These are phyloP conservation scores for Rhinopomastus cyanomelas DNA, from an alignment of 2,113 vertebrate species.

Conservation along the genomic window DNA sequence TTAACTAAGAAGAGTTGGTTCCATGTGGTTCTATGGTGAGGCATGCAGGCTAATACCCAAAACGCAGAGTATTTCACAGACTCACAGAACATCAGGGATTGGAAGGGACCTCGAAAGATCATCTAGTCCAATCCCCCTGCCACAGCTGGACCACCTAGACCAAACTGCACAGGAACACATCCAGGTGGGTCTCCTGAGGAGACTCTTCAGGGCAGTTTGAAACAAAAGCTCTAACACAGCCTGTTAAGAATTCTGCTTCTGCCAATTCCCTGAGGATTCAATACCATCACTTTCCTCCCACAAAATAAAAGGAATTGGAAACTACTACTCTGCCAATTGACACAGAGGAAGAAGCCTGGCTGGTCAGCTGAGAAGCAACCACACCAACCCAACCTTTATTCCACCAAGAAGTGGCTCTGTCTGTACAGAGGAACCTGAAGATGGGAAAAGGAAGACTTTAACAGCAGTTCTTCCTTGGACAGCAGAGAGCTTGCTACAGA, in stretches of 20 bases:
- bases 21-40: background rate
- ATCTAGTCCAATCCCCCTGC: too few relatives aligned
- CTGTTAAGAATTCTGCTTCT: constrained; percentile 10
- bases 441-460: background rate
- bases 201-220: background rate
- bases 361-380: background rate
- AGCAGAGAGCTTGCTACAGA: background rate
- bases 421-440: background rate
- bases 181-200: too few relatives aligned
- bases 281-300: background rate
- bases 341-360: background rate
- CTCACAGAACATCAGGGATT: too few relatives aligned
- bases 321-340: background rate
- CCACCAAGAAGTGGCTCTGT: background rate
- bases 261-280: background rate
- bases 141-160: too few relatives aligned
- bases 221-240: constrained; percentile 20
- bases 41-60: background rate
- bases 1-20: background rate
- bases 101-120: too few relatives aligned
- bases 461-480: background rate
- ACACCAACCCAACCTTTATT: background rate
- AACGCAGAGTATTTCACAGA: too few relatives aligned
- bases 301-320: constrained; percentile 9
- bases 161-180: too few relatives aligned